A percentile compares a stretch with the other conserved stretches of the same genome.
Conservation (phyloP, 2,113 vertebrate species). For the Austrofundulus limnaeus region DNA sequence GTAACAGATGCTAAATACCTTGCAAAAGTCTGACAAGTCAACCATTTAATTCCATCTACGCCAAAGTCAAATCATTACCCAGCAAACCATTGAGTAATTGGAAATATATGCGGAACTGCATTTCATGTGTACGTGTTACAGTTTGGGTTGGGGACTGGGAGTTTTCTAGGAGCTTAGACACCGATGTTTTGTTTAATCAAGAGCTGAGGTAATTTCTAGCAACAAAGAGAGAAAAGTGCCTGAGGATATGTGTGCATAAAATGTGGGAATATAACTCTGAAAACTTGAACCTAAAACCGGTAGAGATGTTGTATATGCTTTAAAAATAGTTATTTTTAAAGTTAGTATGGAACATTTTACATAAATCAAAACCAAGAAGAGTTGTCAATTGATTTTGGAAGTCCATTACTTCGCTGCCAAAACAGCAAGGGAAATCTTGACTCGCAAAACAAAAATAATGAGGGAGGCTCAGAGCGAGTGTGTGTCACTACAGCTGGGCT, state of each 20-base stretch:
- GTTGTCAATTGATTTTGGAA: conserved; percentile 29
- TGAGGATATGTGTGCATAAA: not conserved
- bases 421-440: conserved; percentile 22
- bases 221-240: conserved; percentile 58
- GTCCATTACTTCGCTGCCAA: conserved; percentile 31
- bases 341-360: conserved; percentile 12
- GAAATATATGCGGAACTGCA: conserved; percentile 36
- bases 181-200: conserved; percentile 72
- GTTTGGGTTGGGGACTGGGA: conserved; percentile 26
- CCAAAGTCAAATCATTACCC: conserved; percentile 70
- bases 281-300: not conserved
- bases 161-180: conserved; percentile 13
- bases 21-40: conserved; percentile 61
- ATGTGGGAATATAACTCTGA: not conserved
- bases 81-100: conserved; percentile 71
- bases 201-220: conserved; percentile 60
- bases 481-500: conserved; percentile 23
- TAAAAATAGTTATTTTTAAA: not conserved
- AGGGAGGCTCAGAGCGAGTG: conserved; percentile 39
- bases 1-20: conserved; percentile 52
- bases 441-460: conserved; percentile 50
- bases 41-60: conserved; percentile 70
- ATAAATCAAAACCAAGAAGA: conserved; percentile 4
- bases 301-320: not conserved
- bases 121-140: conserved; percentile 20